Conservation (phyloP, 1,140 invertebrate genomes). For the Frieseomelitta varia region DNA sequence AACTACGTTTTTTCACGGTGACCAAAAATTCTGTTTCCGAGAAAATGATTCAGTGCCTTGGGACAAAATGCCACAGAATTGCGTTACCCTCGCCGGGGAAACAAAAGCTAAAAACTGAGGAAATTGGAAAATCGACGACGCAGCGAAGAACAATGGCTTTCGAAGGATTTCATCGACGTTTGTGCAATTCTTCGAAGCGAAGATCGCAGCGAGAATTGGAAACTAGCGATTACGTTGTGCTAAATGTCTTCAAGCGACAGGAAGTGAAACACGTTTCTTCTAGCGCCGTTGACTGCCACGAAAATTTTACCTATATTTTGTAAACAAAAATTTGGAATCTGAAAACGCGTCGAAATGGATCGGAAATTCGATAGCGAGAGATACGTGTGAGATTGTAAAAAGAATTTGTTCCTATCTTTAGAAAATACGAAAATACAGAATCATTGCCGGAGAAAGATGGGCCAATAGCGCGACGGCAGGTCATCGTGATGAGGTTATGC, state of each 20-base stretch:
- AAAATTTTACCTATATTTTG: conserved; percentile 1
- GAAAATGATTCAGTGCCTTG: neutral
- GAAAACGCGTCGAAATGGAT: neutral
- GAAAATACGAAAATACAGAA: neutral
- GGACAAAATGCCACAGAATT: neutral
- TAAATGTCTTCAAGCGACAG: conserved; percentile 20
- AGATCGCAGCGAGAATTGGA: neutral
- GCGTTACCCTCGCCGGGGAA: neutral
- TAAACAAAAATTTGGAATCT: neutral
- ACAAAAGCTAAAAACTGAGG: neutral
- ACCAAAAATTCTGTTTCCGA: neutral
- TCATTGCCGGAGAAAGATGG: conserved; percentile 10
- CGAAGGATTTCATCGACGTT: conserved; percentile 1
- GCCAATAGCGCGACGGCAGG: conserved; percentile 28
- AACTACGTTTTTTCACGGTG: neutral
- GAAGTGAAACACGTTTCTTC: conserved; percentile 8
- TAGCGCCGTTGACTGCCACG: neutral
- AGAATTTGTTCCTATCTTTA: neutral
- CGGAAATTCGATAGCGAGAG: neutral
- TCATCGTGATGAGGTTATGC: conserved; percentile 50
- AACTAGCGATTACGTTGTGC: conserved; percentile 15
- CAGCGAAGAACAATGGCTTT: conserved; percentile 5
- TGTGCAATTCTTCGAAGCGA: neutral
- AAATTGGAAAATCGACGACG: neutral
- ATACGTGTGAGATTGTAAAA: neutral